Conservation (phyloP, 1,140 invertebrate genomes). For the Physella acuta region DNA sequence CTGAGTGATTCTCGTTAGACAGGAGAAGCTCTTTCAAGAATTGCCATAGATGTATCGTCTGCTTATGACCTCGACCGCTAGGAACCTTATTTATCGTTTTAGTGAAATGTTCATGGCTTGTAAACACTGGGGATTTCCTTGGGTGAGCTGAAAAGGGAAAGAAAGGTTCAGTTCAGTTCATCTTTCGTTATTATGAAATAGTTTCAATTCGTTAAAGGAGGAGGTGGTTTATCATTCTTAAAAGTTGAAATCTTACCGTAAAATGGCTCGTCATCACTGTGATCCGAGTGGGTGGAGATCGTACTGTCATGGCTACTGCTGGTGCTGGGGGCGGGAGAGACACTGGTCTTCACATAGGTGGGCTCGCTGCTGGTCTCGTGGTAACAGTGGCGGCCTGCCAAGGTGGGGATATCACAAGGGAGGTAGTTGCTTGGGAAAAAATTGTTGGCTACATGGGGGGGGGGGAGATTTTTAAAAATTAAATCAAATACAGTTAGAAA, state of each 20-base stretch:
- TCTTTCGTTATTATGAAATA: background rate
- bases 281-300: background rate
- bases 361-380: background rate
- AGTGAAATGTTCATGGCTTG: background rate
- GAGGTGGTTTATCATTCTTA: background rate
- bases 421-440: conserved; percentile 1
- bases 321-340: conserved; percentile 35
- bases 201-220: background rate
- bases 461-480: background rate
- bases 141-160: background rate
- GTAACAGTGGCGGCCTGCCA: background rate
- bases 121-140: background rate
- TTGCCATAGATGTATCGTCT: conserved; percentile 94
- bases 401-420: background rate
- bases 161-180: background rate
- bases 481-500: background rate
- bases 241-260: background rate
- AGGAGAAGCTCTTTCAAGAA: conserved; percentile 96
- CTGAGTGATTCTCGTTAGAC: conserved; percentile 82
- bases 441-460: conserved; percentile 1
- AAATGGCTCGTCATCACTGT: conserved; percentile 18
- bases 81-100: conserved; percentile 3
- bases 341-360: conserved; percentile 3
- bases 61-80: conserved; percentile 30
- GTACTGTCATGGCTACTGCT: conserved; percentile 16